Evolutionary conservation across 2,797 vertebrate species (phyloP), one percentile per base, ranked within the genome.

Genomic region (Halcyon chelicuti): DNA sequence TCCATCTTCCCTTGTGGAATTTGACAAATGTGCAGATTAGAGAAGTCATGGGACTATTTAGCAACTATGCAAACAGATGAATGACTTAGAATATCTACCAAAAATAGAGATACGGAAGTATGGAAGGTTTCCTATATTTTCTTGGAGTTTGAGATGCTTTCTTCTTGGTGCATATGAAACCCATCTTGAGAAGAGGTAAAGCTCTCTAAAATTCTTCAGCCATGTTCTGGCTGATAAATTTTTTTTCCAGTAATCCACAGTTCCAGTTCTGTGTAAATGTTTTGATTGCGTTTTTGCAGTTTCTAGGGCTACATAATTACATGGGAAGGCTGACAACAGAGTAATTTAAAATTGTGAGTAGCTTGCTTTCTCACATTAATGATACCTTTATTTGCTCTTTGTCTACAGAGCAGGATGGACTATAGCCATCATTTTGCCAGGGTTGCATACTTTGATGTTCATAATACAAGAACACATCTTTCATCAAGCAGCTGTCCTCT

Each of bases 321-420:
- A 33, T 42, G n/a, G 13, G 14, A 58, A 94, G 78, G 33, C n/a
- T 88, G 85, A 79, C 49, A 93, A 63, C 57, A 92, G 58, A 83
- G 40, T 71, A 91, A 90, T 94, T 95, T 94, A 54, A 80, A 91
- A 74, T 72, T 83, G 66, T 47, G 58, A 78, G 80, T 92, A 93
- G 15, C 73, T 94, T 89, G 14, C 44, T 89, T 79, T 92, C 74
- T 89, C 90, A 60, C 39, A 33, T 65, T 90, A 75, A 58, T 52
- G 39, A 28, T 84, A 52, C 54, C 31, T 93, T 84, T 66, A 54
- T 91, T 88, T 78, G 19, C 23, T 80, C 31, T 94, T 90, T 77
- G 66, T 63, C 52, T 74, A 29, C 31, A n/a, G 62, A 90, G 66
- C 51, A 78, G 62, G 70, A 75, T 52, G 51, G 51, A 28, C 51